Conservation (phyloP, 2,797 vertebrate species). For the Holocentrus rufus region DNA sequence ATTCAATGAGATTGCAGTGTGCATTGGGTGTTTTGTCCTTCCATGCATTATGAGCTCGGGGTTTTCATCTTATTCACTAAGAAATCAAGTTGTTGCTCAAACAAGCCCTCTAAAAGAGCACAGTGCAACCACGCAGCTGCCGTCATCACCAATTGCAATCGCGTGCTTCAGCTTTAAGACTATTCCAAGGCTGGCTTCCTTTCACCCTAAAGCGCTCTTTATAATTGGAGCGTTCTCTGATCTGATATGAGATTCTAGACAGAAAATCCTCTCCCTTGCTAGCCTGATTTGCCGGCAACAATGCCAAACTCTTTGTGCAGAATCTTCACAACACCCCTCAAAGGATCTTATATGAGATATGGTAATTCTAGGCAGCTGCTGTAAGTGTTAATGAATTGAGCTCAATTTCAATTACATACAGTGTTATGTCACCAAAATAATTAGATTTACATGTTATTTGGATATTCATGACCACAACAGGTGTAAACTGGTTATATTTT, state of each 20-base stretch:
- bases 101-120: too few species aligned
- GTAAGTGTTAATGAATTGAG: neutral
- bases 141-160: too few species aligned
- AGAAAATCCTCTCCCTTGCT: neutral
- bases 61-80: neutral
- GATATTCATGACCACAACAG: neutral
- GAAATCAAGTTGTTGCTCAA: too few species aligned
- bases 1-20: too few species aligned
- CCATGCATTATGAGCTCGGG: neutral
- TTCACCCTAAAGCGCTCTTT: neutral
- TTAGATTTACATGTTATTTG: conserved; percentile 5
- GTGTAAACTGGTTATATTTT: neutral
- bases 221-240: conserved; percentile 3
- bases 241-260: neutral
- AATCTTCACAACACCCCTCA: too few species aligned
- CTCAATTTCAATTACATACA: conserved; percentile 5
- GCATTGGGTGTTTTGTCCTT: neutral
- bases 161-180: too few species aligned
- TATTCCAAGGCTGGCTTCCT: neutral
- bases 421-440: neutral
- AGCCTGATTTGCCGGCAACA: neutral
- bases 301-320: too few species aligned
- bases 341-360: too few species aligned
- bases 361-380: too few species aligned
- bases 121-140: too few species aligned